Evolutionary conservation across 2,113 vertebrate species (phyloP).

Genomic region (Siniperca knerii): DNA sequence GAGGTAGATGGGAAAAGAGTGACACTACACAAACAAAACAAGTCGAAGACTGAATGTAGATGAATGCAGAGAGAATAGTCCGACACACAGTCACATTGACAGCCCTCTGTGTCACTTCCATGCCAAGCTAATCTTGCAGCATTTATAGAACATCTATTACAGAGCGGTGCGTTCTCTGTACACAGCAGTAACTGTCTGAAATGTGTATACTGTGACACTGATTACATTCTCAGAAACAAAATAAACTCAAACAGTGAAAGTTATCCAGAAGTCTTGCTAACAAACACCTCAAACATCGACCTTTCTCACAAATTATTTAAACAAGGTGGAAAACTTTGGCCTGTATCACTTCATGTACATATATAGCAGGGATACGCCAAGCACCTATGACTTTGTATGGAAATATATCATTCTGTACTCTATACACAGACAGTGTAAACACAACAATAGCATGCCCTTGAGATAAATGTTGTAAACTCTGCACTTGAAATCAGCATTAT

Average conservation of each 20-base stretch:
- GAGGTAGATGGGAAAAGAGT: conserved; percentile 7
- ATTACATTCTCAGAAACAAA: conserved; percentile 30
- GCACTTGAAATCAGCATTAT: conserved; percentile 19
- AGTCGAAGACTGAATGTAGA: conserved; percentile 25
- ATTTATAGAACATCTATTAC: conserved; percentile 33
- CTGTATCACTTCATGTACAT: not conserved
- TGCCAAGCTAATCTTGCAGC: conserved; percentile 2
- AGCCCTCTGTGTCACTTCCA: not conserved
- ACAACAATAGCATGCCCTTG: not conserved
- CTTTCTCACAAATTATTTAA: conserved; percentile 16
- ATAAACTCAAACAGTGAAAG: conserved; percentile 11
- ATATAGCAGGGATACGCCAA: conserved; percentile 21
- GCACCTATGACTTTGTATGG: conserved; percentile 31
- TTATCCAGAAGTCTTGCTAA: not conserved
- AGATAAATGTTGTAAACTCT: conserved; percentile 16
- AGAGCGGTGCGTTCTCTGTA: not conserved
- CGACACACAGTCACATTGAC: not conserved
- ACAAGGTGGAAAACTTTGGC: not conserved
- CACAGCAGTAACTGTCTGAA: not conserved
- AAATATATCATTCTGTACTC: not conserved
- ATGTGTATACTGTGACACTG: not conserved
- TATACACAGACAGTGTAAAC: conserved; percentile 40
- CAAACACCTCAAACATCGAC: conserved; percentile 9
- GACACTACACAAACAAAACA: conserved; percentile 19
- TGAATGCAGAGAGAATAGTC: conserved; percentile 21